A percentile compares a stretch with the other conserved stretches of the same genome.
These are phyloP conservation scores for Alosa alosa DNA, from an alignment of 2,113 vertebrate genomes.

Conservation along the genomic window DNA sequence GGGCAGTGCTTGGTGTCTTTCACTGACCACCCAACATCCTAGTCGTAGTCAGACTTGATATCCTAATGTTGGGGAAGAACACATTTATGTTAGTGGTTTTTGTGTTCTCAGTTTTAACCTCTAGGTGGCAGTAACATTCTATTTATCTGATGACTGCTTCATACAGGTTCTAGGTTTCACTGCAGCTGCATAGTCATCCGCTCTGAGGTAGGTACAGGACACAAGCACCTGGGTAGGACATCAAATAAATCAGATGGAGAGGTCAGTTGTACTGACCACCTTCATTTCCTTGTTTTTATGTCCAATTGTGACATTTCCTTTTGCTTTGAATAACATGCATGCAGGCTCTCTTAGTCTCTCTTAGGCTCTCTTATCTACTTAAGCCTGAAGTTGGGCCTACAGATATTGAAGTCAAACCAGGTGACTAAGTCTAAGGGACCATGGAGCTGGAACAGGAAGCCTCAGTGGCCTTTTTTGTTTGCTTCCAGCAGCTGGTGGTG, in stretches of 20 bases:
- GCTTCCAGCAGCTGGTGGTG: neutral
- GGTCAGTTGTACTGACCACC: neutral
- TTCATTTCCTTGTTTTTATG: neutral
- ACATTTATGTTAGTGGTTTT: neutral
- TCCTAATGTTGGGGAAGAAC: neutral
- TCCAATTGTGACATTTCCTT: neutral
- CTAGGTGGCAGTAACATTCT: conserved; percentile 35
- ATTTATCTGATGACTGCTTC: neutral
- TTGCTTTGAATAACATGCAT: neutral
- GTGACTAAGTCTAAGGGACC: neutral
- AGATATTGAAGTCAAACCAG: neutral
- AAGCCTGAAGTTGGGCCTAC: neutral
- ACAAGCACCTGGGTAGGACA: neutral
- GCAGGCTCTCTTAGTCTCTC: neutral
- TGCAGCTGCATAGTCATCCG: neutral
- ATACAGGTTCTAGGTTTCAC: neutral
- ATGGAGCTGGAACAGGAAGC: neutral
- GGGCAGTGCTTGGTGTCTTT: too few relatives aligned
- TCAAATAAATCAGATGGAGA: neutral
- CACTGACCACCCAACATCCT: neutral
- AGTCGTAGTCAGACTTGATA: neutral
- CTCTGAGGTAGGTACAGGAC: neutral
- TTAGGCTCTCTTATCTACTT: too few relatives aligned
- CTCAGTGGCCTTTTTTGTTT: neutral
- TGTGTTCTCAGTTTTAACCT: conserved; percentile 25